These are phyloP conservation scores for Plecotus auritus DNA, from an alignment of 2,113 vertebrate species.

Conservation along the genomic window DNA sequence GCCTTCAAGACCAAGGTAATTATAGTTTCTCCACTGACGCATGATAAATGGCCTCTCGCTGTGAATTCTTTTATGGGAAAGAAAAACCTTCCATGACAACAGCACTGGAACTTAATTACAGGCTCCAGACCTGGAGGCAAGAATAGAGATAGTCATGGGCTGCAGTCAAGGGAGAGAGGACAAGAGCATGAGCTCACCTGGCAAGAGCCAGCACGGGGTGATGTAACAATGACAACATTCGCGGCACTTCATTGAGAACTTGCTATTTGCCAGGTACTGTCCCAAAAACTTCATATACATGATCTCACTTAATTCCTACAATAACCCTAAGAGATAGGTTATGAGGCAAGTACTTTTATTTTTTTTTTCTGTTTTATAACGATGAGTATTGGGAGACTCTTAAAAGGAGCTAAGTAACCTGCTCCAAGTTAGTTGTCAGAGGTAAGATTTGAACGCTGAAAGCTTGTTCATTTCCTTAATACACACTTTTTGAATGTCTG, in stretches of 20 bases:
- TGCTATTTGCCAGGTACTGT: fast-evolving
- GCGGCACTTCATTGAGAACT: not conserved
- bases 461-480: not conserved
- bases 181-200: not conserved
- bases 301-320: not conserved
- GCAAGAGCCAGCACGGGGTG: not conserved
- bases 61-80: slow-evolving; percentile 59
- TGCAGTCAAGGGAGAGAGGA: not conserved
- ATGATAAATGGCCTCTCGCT: slow-evolving; percentile 65
- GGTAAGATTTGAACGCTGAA: not conserved
- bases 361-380: not conserved
- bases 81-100: slow-evolving; percentile 55
- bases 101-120: slow-evolving; percentile 62
- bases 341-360: not conserved
- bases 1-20: slow-evolving; percentile 60
- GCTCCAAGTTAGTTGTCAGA: not conserved
- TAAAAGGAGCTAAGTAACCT: not conserved
- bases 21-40: slow-evolving; percentile 50
- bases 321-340: not conserved
- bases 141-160: not conserved
- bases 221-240: not conserved
- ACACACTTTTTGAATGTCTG: not conserved
- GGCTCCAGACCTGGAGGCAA: not conserved
- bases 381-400: not conserved
- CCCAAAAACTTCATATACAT: not conserved